Evolutionary conservation across 1,140 invertebrate species (phyloP), one percentile per base, ranked within the genome.

Genomic region (Chionoecetes opilio): DNA sequence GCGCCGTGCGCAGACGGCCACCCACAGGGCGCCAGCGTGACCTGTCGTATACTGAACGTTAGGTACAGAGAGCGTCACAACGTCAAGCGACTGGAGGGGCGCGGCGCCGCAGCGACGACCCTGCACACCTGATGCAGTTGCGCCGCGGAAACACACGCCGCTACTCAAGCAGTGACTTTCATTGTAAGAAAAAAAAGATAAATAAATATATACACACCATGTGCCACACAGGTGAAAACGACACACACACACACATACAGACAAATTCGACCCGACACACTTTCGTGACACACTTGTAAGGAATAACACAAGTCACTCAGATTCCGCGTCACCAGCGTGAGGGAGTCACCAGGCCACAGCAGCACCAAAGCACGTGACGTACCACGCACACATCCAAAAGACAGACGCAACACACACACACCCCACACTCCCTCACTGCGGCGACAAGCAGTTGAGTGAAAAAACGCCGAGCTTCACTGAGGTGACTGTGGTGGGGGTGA

Each of bases 221-320:
- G 88, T 90, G 88, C 53, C 88, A 88, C 86, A 26, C 86, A 38
- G n/a, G n/a, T 88, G 32, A 31, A n/a, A 86, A 29, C 35, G 84
- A 34, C 35, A 88, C 32, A 87, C 37, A 88, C 41, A 89, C 86
- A 63, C 26, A 75, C 63, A n/a, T n/a, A 75, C 63, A 75, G n/a
- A n/a, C n/a, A n/a, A n/a, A n/a, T 26, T n/a, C 63, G n/a, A 26
- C 3, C 11, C 21, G 63, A 75, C 63, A 75, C 63, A n/a, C 63
- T 0, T n/a, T 75, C 63, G 63, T 75, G 63, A 75, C 63, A 75
- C 63, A 75, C 63, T 75, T 21, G 63, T 75, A n/a, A 0, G n/a
- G 21, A 75, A 26, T 26, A 75, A n/a, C 63, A 75, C 21, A n/a
- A 75, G 63, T 21, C 63, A 21, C 63, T 8, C n/a, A 8, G 2